phyloP scores from a whole-genome alignment of 1,140 invertebrate species.

The Leptinotarsa defecta region DNA sequence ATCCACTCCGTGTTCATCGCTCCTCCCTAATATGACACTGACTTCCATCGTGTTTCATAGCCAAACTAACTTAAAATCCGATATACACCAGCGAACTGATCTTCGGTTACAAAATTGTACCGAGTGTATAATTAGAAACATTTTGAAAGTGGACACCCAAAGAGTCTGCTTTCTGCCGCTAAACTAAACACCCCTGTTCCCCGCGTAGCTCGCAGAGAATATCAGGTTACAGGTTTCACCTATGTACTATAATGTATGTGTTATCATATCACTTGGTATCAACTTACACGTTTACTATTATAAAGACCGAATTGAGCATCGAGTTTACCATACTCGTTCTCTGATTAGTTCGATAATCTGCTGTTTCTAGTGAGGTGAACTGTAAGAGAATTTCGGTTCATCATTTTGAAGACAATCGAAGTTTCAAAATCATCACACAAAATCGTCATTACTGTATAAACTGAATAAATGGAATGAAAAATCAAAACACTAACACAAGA shows the following conservation, averaged over 20 bases:
- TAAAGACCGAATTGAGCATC: slow-evolving; percentile 17
- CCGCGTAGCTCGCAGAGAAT: slow-evolving; percentile 26
- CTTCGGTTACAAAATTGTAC: slow-evolving; percentile 39
- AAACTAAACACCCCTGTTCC: slow-evolving; percentile 33
- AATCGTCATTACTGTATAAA: no score
- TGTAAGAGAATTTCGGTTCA: no score
- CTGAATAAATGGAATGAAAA: no score
- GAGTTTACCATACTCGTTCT: background rate
- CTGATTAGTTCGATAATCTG: no score
- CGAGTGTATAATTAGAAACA: slow-evolving; percentile 45
- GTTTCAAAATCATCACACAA: no score
- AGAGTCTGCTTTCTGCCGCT: slow-evolving; percentile 41
- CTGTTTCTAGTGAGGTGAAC: no score
- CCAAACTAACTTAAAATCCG: slow-evolving; percentile 16
- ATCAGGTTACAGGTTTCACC: slow-evolving; percentile 37
- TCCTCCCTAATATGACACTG: background rate
- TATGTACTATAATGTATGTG: slow-evolving; percentile 28
- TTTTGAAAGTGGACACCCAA: slow-evolving; percentile 45
- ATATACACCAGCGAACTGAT: slow-evolving; percentile 21
- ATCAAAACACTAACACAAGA: no score
- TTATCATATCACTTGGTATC: slow-evolving; percentile 25
- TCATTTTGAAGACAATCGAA: no score
- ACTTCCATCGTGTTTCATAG: background rate
- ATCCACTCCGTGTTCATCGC: background rate
- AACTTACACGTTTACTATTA: slow-evolving; percentile 28